These are phyloP conservation scores for Menidia beryllina DNA, from an alignment of 2,113 vertebrate genomes.

Conservation along the genomic window DNA sequence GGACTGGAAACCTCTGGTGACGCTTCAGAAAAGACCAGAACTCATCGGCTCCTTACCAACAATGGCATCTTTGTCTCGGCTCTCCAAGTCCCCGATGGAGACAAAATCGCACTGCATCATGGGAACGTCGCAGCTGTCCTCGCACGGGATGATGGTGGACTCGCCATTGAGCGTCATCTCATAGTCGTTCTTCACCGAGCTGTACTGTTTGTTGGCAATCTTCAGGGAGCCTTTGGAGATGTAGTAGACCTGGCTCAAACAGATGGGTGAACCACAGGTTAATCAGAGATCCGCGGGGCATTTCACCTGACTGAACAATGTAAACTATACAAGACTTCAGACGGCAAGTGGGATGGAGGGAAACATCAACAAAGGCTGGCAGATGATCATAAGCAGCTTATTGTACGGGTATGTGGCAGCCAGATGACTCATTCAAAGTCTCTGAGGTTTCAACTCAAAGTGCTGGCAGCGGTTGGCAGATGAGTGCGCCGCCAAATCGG, in stretches of 20 bases:
- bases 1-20: no score
- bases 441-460: conserved; percentile 64
- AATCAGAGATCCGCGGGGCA: conserved; percentile 45
- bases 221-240: conserved; percentile 93
- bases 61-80: conserved; percentile 87
- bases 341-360: conserved; percentile 9
- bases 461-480: conserved; percentile 58
- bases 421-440: conserved; percentile 69
- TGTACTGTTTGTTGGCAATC: conserved; percentile 97
- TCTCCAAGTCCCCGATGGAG: conserved; percentile 89
- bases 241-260: conserved; percentile 90
- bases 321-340: conserved; percentile 67
- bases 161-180: conserved; percentile 96
- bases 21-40: neutral
- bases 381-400: conserved; percentile 72
- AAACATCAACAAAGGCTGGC: conserved; percentile 58
- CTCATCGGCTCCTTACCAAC: conserved; percentile 84
- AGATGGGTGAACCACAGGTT: conserved; percentile 54
- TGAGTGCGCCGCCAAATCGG: conserved; percentile 48
- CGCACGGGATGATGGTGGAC: conserved; percentile 90
- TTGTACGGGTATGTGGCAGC: conserved; percentile 56
- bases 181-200: conserved; percentile 96
- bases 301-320: conserved; percentile 57
- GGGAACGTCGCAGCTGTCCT: conserved; percentile 89
- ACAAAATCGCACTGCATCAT: conserved; percentile 92